Evolutionary conservation across 2,888 invertebrate genomes (phyloP).

Genomic region (Gerris lacustris): DNA sequence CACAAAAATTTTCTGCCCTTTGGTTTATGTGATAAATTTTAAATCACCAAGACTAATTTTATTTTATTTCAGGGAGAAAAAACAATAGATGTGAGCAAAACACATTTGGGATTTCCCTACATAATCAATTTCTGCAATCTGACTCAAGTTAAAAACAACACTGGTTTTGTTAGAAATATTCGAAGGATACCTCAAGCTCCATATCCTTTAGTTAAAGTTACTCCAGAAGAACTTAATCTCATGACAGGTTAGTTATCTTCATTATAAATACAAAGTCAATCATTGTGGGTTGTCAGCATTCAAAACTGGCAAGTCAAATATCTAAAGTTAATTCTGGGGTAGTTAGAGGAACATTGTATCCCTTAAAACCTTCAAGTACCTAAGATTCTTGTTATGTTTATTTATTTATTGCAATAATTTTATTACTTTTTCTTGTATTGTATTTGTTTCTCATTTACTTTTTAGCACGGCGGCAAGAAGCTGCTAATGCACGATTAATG

Average conservation of each 20-base stretch:
- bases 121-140: constrained; percentile 62
- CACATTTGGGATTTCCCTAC: constrained; percentile 57
- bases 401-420: too few species aligned
- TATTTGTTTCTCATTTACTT: too few species aligned
- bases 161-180: constrained; percentile 57
- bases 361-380: neutral
- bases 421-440: too few species aligned
- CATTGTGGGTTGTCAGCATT: too few species aligned
- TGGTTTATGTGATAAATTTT: too few species aligned
- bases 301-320: too few species aligned
- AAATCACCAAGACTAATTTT: neutral
- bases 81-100: constrained; percentile 57
- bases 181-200: constrained; percentile 67
- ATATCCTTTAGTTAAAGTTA: constrained; percentile 64
- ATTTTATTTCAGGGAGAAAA: constrained; percentile 49
- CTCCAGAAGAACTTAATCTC: constrained; percentile 39
- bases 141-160: constrained; percentile 59
- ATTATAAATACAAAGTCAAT: constrained; percentile 9
- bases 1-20: too few species aligned
- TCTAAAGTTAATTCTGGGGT: too few species aligned
- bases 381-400: neutral
- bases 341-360: too few species aligned
- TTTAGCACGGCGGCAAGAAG: too few species aligned
- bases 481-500: too few species aligned
- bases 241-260: constrained; percentile 33